These are phyloP conservation scores for Solenopsis invicta DNA, from an alignment of 1,140 invertebrate genomes.

Conservation along the genomic window DNA sequence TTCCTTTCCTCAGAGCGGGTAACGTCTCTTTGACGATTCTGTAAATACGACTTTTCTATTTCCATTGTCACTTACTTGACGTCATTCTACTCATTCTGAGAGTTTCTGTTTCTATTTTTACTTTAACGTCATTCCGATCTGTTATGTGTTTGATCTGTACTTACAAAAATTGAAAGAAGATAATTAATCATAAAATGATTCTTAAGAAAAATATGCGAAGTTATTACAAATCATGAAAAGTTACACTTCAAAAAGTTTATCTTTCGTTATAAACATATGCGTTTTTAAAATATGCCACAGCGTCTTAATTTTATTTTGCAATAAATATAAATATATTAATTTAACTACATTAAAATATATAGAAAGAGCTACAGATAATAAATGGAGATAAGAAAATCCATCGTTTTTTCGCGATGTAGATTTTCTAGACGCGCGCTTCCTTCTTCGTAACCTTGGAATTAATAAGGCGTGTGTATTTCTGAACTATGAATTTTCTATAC, in stretches of 20 bases:
- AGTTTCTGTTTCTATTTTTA: background rate
- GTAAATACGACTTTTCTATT: slow-evolving; percentile 25
- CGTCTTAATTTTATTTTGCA: background rate
- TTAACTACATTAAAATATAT: background rate
- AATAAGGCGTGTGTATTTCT: slow-evolving; percentile 8
- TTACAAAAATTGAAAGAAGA: background rate
- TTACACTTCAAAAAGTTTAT: background rate
- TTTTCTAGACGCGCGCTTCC: background rate
- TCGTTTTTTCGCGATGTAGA: background rate
- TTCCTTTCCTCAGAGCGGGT: slow-evolving; percentile 4
- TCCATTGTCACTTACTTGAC: slow-evolving; percentile 37
- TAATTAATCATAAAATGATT: background rate
- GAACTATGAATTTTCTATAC: slow-evolving; percentile 26
- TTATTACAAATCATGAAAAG: slow-evolving; percentile 6
- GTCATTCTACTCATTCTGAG: background rate
- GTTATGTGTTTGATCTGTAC: background rate
- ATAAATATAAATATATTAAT: background rate
- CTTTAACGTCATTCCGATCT: background rate
- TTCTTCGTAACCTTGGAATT: slow-evolving; percentile 17
- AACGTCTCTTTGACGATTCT: background rate
- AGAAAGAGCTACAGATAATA: background rate
- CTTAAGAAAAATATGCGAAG: background rate
- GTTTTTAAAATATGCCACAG: background rate
- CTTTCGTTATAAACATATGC: background rate
- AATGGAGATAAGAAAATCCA: background rate